phyloP scores from a whole-genome alignment of 2,113 vertebrate genomes.

The Cyanoramphus novaezelandiae region DNA sequence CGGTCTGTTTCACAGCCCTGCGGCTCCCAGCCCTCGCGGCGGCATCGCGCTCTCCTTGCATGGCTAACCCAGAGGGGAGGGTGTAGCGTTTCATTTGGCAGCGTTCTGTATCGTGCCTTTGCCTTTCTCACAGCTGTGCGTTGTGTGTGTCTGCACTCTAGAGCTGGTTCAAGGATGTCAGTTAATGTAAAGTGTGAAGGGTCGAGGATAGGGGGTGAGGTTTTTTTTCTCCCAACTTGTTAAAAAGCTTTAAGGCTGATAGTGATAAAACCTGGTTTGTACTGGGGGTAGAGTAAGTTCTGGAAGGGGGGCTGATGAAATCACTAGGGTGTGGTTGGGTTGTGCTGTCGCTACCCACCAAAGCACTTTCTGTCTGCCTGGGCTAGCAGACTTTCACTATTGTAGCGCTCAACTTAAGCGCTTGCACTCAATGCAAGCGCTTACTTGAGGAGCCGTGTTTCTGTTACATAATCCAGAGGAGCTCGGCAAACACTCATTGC shows the following conservation, averaged over 20 bases:
- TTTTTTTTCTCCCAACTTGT: neutral
- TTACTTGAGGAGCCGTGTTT: neutral
- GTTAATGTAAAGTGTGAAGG: neutral
- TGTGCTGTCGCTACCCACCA: neutral
- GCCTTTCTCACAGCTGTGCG: neutral
- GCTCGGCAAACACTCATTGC: neutral
- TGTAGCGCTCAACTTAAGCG: neutral
- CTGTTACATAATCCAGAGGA: neutral
- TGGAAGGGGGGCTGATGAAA: conserved; percentile 46
- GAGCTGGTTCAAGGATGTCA: neutral
- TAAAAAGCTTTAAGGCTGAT: neutral
- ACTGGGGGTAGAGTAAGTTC: neutral
- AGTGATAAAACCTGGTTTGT: neutral
- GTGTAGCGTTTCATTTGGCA: neutral
- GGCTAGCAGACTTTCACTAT: neutral
- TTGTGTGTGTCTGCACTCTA: neutral
- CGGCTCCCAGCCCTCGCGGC: neutral
- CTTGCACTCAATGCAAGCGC: neutral
- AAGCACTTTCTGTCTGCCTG: neutral
- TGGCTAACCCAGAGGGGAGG: neutral
- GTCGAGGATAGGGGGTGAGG: accelerated
- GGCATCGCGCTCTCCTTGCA: neutral
- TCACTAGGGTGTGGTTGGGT: conserved; percentile 18
- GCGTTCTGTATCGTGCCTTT: neutral
- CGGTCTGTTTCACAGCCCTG: neutral